phyloP scores from a whole-genome alignment of 2,888 invertebrate species.

The Drosophila macrospina region DNA sequence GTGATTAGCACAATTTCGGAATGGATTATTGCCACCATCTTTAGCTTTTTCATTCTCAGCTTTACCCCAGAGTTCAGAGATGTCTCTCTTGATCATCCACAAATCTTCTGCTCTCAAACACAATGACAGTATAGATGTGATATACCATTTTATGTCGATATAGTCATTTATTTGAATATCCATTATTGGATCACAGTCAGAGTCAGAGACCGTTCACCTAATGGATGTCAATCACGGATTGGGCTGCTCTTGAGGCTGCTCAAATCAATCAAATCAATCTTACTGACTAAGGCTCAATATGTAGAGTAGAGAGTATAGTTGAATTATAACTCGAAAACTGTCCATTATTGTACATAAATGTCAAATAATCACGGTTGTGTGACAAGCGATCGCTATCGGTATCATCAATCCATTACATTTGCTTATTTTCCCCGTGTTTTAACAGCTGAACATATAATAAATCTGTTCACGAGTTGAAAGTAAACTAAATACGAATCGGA shows the following conservation, averaged over 20 bases:
- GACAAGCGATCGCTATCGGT: not conserved
- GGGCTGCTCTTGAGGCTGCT: not conserved
- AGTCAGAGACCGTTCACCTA: not conserved
- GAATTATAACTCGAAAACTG: conserved; percentile 14
- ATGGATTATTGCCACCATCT: conserved; percentile 88
- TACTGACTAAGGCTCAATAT: conserved; percentile 29
- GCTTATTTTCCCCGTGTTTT: not conserved
- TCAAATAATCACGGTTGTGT: conserved; percentile 1
- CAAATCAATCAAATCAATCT: conserved; percentile 10
- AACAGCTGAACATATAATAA: conserved; percentile 1
- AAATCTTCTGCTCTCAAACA: conserved; percentile 78
- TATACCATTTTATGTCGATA: conserved; percentile 11
- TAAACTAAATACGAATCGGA: not conserved
- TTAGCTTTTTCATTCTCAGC: conserved; percentile 88
- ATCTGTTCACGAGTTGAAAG: not conserved
- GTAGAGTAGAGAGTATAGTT: conserved; percentile 32
- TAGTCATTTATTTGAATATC: conserved; percentile 1
- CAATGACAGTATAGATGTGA: conserved; percentile 73
- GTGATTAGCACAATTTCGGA: conserved; percentile 88
- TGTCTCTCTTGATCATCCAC: conserved; percentile 87
- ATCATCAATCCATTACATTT: not conserved
- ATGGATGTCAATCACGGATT: not conserved
- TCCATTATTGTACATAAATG: conserved; percentile 13
- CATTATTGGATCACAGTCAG: conserved; percentile 1
- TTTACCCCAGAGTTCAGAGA: conserved; percentile 89